These are phyloP conservation scores for Callipepla californica DNA, from an alignment of 2,113 vertebrate genomes.

Conservation along the genomic window DNA sequence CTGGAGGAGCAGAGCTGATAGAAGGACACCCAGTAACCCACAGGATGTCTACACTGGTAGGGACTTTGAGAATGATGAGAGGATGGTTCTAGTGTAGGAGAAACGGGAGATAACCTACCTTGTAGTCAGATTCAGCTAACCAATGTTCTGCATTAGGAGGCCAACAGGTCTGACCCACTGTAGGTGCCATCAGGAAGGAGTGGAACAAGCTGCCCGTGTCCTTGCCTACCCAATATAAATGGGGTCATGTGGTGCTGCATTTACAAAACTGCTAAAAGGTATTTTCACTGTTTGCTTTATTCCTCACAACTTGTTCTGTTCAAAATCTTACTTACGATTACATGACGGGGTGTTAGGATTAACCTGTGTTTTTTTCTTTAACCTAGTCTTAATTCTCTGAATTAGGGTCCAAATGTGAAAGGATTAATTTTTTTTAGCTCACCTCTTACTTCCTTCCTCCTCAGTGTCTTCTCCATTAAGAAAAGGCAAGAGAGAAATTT, in stretches of 20 bases:
- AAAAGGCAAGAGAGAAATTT: conserved; percentile 24
- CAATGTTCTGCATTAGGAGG: not conserved
- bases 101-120: not conserved
- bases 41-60: fast-evolving
- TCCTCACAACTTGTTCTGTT: not conserved
- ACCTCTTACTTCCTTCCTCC: not conserved
- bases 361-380: conserved; percentile 1
- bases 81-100: fast-evolving
- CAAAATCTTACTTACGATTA: not conserved
- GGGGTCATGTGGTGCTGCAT: not conserved
- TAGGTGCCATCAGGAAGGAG: not conserved
- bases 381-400: not conserved
- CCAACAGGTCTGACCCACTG: not conserved
- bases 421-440: not conserved
- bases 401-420: not conserved
- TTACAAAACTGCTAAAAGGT: not conserved
- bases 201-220: fast-evolving
- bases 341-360: not conserved
- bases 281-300: not conserved
- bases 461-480: not conserved
- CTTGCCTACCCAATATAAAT: not conserved
- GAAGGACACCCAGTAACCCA: not conserved
- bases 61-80: fast-evolving
- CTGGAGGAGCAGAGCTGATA: not conserved
- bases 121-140: not conserved